phyloP scores from a whole-genome alignment of 2,888 invertebrate species.

The Drosophila tanythrix region DNA sequence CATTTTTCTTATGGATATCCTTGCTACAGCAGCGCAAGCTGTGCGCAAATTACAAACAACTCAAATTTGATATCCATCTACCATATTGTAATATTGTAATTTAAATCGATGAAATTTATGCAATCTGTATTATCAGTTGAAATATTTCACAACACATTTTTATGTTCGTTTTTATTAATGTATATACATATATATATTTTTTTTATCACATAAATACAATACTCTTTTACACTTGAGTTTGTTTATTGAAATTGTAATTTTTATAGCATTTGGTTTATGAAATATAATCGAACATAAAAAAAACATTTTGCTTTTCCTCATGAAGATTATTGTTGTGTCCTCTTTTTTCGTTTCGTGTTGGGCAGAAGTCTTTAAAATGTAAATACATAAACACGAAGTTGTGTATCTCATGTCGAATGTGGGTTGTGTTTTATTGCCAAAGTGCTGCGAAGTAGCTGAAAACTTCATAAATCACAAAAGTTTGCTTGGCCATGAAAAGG shows the following conservation, averaged over 20 bases:
- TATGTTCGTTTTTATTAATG: neutral
- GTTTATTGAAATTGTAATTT: conserved; percentile 48
- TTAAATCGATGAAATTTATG: conserved; percentile 65
- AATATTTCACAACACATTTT: conserved; percentile 29
- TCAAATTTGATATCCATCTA: conserved; percentile 24
- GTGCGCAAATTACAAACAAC: conserved; percentile 48
- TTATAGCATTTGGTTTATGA: conserved; percentile 47
- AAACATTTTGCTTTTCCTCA: neutral
- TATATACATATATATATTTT: neutral
- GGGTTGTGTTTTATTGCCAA: conserved; percentile 69
- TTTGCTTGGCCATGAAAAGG: conserved; percentile 79
- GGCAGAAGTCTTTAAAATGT: conserved; percentile 63
- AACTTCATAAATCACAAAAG: conserved; percentile 78
- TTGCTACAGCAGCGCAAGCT: conserved; percentile 66
- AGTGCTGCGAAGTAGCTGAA: conserved; percentile 63
- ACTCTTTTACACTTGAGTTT: conserved; percentile 47
- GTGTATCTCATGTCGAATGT: conserved; percentile 52
- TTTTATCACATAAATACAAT: conserved; percentile 21
- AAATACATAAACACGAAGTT: conserved; percentile 56
- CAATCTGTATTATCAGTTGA: conserved; percentile 63
- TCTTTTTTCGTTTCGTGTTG: conserved; percentile 4
- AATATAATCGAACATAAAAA: conserved; percentile 2
- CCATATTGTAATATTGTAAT: conserved; percentile 51
- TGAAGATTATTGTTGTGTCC: conserved; percentile 44
- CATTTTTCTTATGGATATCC: conserved; percentile 65